Conservation (phyloP, 2,113 vertebrate genomes). For the Halichoerus grypus region DNA sequence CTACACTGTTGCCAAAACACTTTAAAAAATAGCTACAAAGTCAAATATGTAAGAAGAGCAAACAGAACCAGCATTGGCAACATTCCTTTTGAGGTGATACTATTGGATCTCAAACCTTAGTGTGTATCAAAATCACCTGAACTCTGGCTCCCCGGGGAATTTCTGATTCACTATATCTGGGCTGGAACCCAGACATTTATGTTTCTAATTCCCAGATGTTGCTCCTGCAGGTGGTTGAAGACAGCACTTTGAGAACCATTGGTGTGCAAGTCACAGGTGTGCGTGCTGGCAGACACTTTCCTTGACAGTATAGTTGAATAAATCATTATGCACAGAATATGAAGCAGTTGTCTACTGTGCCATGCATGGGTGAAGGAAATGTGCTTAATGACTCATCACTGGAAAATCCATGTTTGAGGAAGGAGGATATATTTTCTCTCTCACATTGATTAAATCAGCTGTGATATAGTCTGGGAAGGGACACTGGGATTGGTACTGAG, state of each 20-base stretch:
- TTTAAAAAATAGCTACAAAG: neutral
- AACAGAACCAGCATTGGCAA: neutral
- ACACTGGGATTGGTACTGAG: neutral
- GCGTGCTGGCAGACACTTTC: neutral
- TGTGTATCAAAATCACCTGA: neutral
- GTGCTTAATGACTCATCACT: neutral
- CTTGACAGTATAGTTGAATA: neutral
- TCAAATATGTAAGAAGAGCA: neutral
- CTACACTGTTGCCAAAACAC: conserved; percentile 1
- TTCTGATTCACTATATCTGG: neutral
- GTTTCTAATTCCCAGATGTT: neutral
- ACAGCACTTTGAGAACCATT: neutral
- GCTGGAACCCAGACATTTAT: neutral
- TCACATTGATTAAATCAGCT: neutral
- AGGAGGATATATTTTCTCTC: neutral
- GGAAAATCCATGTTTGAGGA: neutral
- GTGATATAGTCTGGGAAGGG: neutral
- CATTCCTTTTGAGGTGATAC: neutral
- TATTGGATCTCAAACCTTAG: neutral
- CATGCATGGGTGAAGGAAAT: neutral
- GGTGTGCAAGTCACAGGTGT: neutral
- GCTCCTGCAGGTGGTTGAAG: neutral
- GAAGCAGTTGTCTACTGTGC: neutral
- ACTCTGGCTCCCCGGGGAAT: neutral
- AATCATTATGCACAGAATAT: neutral